Conservation (phyloP, 1,140 invertebrate genomes). For the Amphibalanus amphitrite region DNA sequence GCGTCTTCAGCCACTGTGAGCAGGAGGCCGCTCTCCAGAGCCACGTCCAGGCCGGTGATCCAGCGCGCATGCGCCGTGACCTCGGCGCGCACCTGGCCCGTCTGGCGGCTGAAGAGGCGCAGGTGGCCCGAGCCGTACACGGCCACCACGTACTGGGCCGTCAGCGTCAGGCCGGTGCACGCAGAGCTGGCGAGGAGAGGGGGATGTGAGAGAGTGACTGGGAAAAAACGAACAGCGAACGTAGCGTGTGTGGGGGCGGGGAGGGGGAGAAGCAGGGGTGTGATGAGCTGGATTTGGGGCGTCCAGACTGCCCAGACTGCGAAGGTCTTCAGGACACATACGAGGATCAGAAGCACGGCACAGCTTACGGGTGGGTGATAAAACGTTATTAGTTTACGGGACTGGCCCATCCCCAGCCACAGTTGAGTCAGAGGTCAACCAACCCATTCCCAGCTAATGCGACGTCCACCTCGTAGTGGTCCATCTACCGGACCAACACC, state of each 20-base stretch:
- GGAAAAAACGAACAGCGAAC: not conserved
- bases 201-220: too few relatives aligned
- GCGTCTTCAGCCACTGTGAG: conserved; percentile 31
- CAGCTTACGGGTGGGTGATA: not conserved
- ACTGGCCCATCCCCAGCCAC: not conserved
- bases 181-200: not conserved
- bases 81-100: conserved; percentile 26
- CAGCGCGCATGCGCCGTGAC: conserved; percentile 30
- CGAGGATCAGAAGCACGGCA: not conserved
- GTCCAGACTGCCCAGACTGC: too few relatives aligned
- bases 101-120: conserved; percentile 23
- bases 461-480: not conserved
- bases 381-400: not conserved
- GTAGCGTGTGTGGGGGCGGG: too few relatives aligned
- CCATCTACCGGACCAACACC: not conserved
- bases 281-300: too few relatives aligned
- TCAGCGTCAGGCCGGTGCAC: not conserved
- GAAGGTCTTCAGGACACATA: not conserved
- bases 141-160: conserved; percentile 20
- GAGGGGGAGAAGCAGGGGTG: too few relatives aligned
- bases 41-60: conserved; percentile 31
- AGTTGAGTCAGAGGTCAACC: too few relatives aligned
- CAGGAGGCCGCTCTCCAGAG: conserved; percentile 26
- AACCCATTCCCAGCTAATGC: too few relatives aligned
- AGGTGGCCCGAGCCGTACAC: conserved; percentile 33